Percentiles rank a stretch among this genome's conserved stretches.
These are phyloP conservation scores for Hepsetus odoe DNA, from an alignment of 2,113 vertebrate species.

Conservation along the genomic window DNA sequence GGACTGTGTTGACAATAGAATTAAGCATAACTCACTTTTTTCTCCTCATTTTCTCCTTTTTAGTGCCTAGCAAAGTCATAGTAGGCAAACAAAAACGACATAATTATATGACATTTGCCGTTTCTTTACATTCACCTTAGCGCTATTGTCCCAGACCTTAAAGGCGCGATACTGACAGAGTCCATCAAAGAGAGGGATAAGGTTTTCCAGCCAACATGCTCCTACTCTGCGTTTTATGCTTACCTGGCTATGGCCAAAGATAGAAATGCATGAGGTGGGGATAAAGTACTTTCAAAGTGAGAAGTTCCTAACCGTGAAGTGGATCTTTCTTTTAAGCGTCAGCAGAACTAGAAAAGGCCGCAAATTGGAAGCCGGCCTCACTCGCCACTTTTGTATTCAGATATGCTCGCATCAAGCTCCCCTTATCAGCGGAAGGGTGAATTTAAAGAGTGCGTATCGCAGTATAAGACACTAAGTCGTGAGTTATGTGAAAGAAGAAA, in stretches of 20 bases:
- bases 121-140: background rate
- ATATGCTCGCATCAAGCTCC: constrained; percentile 15
- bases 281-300: constrained; percentile 7
- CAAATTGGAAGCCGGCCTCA: constrained; percentile 14
- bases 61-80: background rate
- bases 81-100: background rate
- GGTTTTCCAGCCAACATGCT: background rate
- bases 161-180: background rate
- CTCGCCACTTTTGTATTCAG: background rate
- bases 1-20: background rate
- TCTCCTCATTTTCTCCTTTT: constrained; percentile 3
- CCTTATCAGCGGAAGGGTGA: constrained; percentile 1
- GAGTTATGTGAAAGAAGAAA: constrained; percentile 26
- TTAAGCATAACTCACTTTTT: background rate
- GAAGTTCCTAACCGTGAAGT: constrained; percentile 1
- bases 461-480: constrained; percentile 19
- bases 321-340: constrained; percentile 5
- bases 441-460: constrained; percentile 11
- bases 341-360: constrained; percentile 21
- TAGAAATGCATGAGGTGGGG: constrained; percentile 21
- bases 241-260: background rate
- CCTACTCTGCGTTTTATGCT: background rate
- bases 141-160: background rate
- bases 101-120: background rate
- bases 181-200: background rate